Base-by-base conservation (phyloP, 2,888 invertebrate genomes). In the Blomia tropicalis region DNA sequence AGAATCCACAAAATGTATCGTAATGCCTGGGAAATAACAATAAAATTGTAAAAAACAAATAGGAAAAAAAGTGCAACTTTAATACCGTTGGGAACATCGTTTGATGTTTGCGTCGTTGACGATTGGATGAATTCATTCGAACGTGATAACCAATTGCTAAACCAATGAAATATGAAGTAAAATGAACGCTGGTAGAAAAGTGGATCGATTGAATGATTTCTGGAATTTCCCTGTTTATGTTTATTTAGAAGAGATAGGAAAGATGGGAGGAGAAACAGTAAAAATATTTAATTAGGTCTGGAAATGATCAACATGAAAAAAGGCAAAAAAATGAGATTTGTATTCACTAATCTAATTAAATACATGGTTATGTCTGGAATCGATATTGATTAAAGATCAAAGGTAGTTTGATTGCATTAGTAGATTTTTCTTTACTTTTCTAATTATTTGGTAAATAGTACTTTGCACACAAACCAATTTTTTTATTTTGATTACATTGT, bases 91-190 rank as follows among this genome's bases (percentile, higher is more conserved):
- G 51, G 14, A 22, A n/a, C 41, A n/a, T 41, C 41, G 41, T 41
- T 14, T 41, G 14, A n/a, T 41, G 41, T 11, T 11, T 47, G 51
- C 51, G 51, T 47, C 17, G 7, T 36, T n/a, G n/a, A n/a, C n/a
- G n/a, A n/a, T 17, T 36, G 7, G 17, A 36, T 11, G 36, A 7
- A 47, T 47, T 47, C 4, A 11, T 47, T 23, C 47, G 47, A 19
- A 2, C 25, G 29, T 56, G 29, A 36, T 56, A 59, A 22, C 51
- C 63, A n/a, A 63, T 27, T 22, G 51, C 44, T 19, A 63, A 11
- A 22, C 63, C 63, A 27, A 54, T 43, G 27, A 63, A 63, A 44
- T 54, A 63, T 17, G 59, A 22, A 4, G 53, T 53, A 25, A 63
- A 59, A 41, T 63, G 63, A 31, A 47, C 59, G 29, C 31, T 47